Percentiles rank a stretch among this genome's conserved stretches.
These are phyloP conservation scores for Eremophila alpestris DNA, from an alignment of 2,797 vertebrate genomes.

Conservation along the genomic window DNA sequence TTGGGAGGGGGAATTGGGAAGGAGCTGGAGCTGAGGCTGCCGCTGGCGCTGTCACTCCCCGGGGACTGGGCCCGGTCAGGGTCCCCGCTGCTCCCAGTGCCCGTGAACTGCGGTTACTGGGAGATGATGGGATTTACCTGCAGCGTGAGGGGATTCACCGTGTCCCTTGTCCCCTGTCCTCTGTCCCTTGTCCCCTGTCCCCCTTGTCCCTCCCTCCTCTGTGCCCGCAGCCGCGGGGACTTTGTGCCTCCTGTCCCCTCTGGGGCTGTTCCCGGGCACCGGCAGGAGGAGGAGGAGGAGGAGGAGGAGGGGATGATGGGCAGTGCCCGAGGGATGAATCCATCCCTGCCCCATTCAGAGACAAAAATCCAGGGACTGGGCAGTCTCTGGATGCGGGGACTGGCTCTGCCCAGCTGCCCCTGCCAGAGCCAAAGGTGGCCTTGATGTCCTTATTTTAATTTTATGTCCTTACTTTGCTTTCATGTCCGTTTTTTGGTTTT, in stretches of 20 bases:
- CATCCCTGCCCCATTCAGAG: not conserved
- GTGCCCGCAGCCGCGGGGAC: no score
- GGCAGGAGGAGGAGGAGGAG: not conserved
- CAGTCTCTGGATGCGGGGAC: not conserved
- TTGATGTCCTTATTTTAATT: not conserved
- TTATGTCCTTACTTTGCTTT: not conserved
- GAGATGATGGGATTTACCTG: not conserved
- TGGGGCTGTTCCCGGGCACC: not conserved
- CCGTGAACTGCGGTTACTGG: no score
- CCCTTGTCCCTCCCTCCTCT: no score
- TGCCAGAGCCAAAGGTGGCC: not conserved
- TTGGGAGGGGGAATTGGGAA: not conserved
- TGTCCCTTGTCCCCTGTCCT: no score
- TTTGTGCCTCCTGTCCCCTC: not conserved
- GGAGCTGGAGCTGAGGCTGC: not conserved
- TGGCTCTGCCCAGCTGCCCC: rapidly evolving
- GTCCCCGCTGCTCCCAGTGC: no score
- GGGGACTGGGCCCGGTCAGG: not conserved
- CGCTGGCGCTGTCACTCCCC: not conserved
- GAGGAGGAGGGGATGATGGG: not conserved
- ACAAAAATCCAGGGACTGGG: no score
- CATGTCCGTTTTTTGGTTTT: not conserved
- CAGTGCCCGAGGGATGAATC: not conserved
- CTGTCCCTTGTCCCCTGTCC: no score
- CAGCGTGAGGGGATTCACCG: not conserved